These are phyloP conservation scores for Morbakka virulenta DNA, from an alignment of 30 jellyfish, hydroid and myxozoan species.

Conservation along the genomic window DNA sequence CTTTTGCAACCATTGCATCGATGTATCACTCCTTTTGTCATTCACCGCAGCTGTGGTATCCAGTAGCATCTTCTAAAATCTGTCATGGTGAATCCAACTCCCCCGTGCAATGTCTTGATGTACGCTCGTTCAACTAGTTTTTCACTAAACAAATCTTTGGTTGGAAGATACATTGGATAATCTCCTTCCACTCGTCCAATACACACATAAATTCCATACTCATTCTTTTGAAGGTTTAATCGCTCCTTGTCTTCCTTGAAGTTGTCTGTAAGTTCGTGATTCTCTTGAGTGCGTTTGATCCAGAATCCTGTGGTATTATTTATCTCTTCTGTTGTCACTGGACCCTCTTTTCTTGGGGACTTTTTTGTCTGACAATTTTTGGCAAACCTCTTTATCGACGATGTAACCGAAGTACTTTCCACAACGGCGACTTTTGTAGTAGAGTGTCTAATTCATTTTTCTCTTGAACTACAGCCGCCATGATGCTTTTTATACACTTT, in stretches of 20 bases:
- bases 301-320: background rate
- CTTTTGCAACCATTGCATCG: conserved; percentile 65
- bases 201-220: conserved; percentile 10
- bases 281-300: conserved; percentile 13
- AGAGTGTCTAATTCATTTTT: background rate
- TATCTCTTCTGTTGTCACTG: conserved; percentile 41
- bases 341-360: conserved; percentile 11
- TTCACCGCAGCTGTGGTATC: no score
- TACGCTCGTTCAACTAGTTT: conserved; percentile 27
- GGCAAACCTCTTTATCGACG: conserved; percentile 38
- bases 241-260: conserved; percentile 11
- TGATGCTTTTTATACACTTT: conserved; percentile 12
- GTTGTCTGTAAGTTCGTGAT: conserved; percentile 5
- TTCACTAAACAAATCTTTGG: no score
- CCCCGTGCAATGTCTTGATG: no score
- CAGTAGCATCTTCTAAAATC: no score
- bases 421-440: background rate
- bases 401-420: conserved; percentile 18
- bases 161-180: no score
- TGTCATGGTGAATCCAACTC: no score
- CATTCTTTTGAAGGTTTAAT: no score
- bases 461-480: conserved; percentile 1
- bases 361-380: conserved; percentile 13
- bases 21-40: no score
- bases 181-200: conserved; percentile 50